Conservation (phyloP, 37 sponge, comb jelly and placozoan species). For the Corticium candelabrum region DNA sequence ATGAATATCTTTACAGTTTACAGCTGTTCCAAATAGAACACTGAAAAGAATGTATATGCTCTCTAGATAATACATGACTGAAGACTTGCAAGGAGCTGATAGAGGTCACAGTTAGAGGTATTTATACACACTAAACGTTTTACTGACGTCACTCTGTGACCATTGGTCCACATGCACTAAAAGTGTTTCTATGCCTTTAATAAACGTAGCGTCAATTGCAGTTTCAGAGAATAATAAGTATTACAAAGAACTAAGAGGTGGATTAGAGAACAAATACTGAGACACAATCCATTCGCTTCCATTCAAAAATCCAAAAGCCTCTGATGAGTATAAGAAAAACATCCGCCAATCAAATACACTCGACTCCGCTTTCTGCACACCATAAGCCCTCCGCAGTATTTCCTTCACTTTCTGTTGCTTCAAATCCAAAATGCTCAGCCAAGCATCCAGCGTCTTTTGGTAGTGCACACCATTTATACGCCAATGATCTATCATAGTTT, state of each 20-base stretch:
- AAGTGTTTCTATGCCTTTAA: too few relatives aligned
- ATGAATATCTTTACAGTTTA: too few relatives aligned
- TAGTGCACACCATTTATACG: slow-evolving; percentile 14
- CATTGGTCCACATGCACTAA: too few relatives aligned
- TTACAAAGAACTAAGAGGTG: background rate
- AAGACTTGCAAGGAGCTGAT: too few relatives aligned
- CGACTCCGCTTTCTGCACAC: background rate
- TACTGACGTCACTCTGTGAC: too few relatives aligned
- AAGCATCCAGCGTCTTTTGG: slow-evolving; percentile 15
- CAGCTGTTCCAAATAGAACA: too few relatives aligned
- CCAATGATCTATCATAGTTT: slow-evolving; percentile 16
- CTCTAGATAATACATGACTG: too few relatives aligned
- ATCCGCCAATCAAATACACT: background rate
- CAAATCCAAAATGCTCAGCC: slow-evolving; percentile 8
- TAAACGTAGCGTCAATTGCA: too few relatives aligned
- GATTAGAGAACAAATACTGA: slow-evolving; percentile 5
- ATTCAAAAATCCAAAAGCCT: slow-evolving; percentile 1
- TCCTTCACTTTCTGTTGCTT: background rate
- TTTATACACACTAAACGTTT: too few relatives aligned
- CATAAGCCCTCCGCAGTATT: slow-evolving; percentile 1
- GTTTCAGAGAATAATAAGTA: too few relatives aligned
- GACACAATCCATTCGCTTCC: slow-evolving; percentile 14
- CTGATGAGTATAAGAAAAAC: slow-evolving; percentile 10
- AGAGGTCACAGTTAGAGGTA: too few relatives aligned
- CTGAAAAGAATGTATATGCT: too few relatives aligned